A percentile compares a stretch with the other conserved stretches of the same genome.
phyloP scores from a whole-genome alignment of 2,797 vertebrate genomes.

The Poecilia gillii region DNA sequence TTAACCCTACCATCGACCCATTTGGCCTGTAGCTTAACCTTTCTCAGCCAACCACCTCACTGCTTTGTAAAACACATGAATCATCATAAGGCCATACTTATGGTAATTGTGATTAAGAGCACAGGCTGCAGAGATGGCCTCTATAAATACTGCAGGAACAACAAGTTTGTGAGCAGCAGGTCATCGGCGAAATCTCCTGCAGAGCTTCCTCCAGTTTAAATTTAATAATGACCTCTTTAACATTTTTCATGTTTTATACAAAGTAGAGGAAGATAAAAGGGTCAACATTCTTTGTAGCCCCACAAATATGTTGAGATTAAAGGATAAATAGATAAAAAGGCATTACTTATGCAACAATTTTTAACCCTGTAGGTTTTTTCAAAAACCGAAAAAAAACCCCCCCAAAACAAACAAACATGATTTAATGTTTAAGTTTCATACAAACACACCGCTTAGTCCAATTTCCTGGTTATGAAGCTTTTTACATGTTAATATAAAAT shows the following conservation, averaged over 20 bases:
- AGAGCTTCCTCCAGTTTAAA: constrained; percentile 35
- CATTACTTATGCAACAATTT: constrained; percentile 12
- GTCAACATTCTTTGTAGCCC: constrained; percentile 3
- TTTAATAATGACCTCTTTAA: constrained; percentile 33
- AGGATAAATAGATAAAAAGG: constrained; percentile 22
- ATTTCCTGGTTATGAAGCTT: constrained; percentile 17
- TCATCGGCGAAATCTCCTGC: constrained; percentile 34
- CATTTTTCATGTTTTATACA: constrained; percentile 18
- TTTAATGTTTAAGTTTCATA: background rate
- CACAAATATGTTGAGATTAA: constrained; percentile 21
- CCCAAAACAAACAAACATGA: background rate
- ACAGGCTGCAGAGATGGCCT: constrained; percentile 44
- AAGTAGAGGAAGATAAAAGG: constrained; percentile 21
- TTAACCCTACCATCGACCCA: constrained; percentile 21
- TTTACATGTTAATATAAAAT: constrained; percentile 41
- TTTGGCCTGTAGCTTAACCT: constrained; percentile 57
- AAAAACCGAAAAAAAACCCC: background rate
- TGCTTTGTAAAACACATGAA: constrained; percentile 66
- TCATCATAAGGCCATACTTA: constrained; percentile 39
- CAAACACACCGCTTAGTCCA: background rate
- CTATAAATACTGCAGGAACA: constrained; percentile 45
- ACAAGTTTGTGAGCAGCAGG: constrained; percentile 38
- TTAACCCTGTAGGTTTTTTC: background rate
- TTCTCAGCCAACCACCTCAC: constrained; percentile 41
- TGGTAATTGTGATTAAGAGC: constrained; percentile 66